Evolutionary conservation across 2,888 invertebrate species (phyloP).

Genomic region (Campopleginae sp.): DNA sequence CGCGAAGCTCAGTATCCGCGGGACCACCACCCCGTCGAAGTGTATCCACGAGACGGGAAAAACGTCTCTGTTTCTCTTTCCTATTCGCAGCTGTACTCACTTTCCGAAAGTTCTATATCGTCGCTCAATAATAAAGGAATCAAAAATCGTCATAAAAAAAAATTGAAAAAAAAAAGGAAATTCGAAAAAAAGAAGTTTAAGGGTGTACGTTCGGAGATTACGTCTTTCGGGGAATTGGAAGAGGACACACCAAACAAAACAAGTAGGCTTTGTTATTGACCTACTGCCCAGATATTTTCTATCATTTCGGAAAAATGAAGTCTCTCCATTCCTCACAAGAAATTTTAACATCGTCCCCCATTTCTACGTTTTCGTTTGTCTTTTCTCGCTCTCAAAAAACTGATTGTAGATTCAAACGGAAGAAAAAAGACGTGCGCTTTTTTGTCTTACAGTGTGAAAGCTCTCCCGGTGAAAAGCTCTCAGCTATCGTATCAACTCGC

Average conservation of each 20-base stretch:
- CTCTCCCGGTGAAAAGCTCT: conserved; percentile 41
- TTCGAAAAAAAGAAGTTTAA: conserved; percentile 17
- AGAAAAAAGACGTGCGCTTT: conserved; percentile 21
- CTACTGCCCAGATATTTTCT: not conserved
- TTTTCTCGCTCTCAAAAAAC: not conserved
- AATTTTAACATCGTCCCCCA: not conserved
- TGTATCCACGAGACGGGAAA: conserved; percentile 65
- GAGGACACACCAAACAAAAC: conserved; percentile 38
- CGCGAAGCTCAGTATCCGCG: conserved; percentile 81
- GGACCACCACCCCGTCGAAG: conserved; percentile 81
- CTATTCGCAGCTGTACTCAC: conserved; percentile 26
- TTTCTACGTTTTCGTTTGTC: not conserved
- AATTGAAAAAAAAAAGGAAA: not conserved
- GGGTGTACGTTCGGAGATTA: conserved; percentile 50
- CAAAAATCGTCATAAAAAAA: not conserved
- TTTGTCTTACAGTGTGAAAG: conserved; percentile 37
- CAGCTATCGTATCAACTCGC: conserved; percentile 42
- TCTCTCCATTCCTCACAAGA: no score
- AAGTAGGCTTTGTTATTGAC: conserved; percentile 56
- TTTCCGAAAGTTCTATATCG: conserved; percentile 34
- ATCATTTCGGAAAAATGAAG: not conserved
- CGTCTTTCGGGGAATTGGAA: conserved; percentile 53
- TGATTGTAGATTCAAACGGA: conserved; percentile 15
- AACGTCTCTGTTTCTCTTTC: conserved; percentile 37
- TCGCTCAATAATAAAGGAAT: not conserved